A percentile compares a stretch with the other conserved stretches of the same genome.
These are phyloP conservation scores for Malurus splendens DNA, from an alignment of 2,797 vertebrate genomes.

Conservation along the genomic window DNA sequence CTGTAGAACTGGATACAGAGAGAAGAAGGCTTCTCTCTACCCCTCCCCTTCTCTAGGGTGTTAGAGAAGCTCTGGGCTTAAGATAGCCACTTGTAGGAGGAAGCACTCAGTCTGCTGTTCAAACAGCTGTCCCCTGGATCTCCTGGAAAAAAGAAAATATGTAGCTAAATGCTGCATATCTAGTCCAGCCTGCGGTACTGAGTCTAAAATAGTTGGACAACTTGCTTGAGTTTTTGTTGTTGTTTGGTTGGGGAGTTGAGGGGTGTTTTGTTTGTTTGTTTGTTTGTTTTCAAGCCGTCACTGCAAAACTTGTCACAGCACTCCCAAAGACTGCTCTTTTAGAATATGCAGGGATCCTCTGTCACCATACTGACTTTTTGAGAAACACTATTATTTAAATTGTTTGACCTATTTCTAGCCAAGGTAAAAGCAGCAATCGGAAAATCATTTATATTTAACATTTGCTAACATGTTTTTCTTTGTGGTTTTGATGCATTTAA, in stretches of 20 bases:
- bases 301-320: background rate
- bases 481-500: conserved; percentile 1
- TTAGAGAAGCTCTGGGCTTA: background rate
- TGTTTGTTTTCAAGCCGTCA: background rate
- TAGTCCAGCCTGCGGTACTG: background rate
- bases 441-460: conserved; percentile 31
- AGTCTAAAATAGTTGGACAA: background rate
- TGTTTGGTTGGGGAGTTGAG: background rate
- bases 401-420: background rate
- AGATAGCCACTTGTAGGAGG: background rate
- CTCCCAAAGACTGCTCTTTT: background rate
- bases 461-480: conserved; percentile 7
- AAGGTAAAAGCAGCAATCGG: background rate
- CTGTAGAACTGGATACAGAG: background rate
- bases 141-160: background rate
- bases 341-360: background rate
- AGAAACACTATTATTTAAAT: conserved; percentile 6
- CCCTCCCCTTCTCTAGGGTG: background rate
- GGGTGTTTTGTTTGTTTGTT: too few relatives aligned
- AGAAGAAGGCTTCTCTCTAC: background rate
- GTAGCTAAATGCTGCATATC: background rate
- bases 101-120: background rate
- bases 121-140: background rate
- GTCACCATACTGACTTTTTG: background rate
- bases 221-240: background rate